phyloP scores from a whole-genome alignment of 2,797 vertebrate species.

The Betta splendens region DNA sequence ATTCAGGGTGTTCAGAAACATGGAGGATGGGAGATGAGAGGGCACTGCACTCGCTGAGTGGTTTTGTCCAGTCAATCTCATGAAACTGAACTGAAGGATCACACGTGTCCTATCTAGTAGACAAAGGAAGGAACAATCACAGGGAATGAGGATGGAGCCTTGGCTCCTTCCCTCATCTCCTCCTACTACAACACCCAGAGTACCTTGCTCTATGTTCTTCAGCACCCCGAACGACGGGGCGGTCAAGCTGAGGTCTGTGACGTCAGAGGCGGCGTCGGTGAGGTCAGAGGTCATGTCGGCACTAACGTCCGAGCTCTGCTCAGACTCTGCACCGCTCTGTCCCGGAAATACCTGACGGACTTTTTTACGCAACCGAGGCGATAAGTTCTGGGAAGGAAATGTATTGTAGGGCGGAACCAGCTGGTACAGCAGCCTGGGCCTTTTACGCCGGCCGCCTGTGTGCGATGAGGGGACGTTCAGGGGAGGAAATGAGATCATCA shows the following conservation, averaged over 20 bases:
- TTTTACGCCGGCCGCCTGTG: constrained; percentile 81
- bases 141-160: constrained; percentile 31
- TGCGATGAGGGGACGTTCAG: constrained; percentile 81
- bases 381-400: constrained; percentile 60
- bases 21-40: constrained; percentile 2
- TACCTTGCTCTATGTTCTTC: constrained; percentile 81
- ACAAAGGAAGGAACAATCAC: constrained; percentile 40
- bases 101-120: not conserved
- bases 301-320: constrained; percentile 44
- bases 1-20: not conserved
- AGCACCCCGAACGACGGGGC: constrained; percentile 66
- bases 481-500: constrained; percentile 64
- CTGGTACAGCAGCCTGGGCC: constrained; percentile 87
- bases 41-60: too few relatives aligned
- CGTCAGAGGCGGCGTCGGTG: constrained; percentile 56
- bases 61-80: constrained; percentile 6
- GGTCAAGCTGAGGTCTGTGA: constrained; percentile 59
- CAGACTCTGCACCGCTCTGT: constrained; percentile 74
- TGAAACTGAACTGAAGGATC: constrained; percentile 21
- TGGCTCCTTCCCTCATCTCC: constrained; percentile 45
- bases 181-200: constrained; percentile 56
- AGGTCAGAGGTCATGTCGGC: constrained; percentile 59
- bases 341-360: constrained; percentile 76
- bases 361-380: constrained; percentile 62
- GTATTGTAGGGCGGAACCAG: constrained; percentile 86